Base-by-base conservation (phyloP, 2,113 vertebrate genomes). In the Embiotoca jacksoni region DNA sequence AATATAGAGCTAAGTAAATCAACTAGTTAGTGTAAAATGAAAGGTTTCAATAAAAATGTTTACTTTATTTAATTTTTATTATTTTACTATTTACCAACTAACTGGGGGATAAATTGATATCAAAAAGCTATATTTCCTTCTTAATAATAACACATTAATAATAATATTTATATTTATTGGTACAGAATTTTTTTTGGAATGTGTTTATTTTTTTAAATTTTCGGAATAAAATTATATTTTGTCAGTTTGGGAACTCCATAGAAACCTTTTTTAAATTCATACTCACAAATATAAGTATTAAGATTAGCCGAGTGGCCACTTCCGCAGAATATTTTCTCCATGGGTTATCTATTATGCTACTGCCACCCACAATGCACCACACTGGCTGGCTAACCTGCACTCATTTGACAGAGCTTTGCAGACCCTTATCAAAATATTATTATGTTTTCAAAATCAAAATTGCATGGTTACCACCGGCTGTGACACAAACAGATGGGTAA, bases 401-500 rank as follows among this genome's bases (percentile, higher is more conserved):
- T 16, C 70, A 76, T 85, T 72, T 81, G 54, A 78, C 64, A 23
- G 56, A 50, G 57, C 39, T 61, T 75, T 7, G 46, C 55, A 77
- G 55, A 78, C 50, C 31, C 49, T 79, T 60, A 61, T 81, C 67
- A 80, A 79, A 88, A 89, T 61, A 82, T 78, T 77, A 69, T 63
- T 52, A 72, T 72, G 60, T 61, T 71, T 85, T 82, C 65, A 72
- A 80, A 87, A 83, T 86, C 64, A 35, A 81, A 89, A 82, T 65
- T 67, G 60, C 53, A 76, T 39, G 50, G 73, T 86, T 88, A 85
- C 87, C 76, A 73, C 55, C 15, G 0, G 59, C 81, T 72, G 53
- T 79, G 78, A 82, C 76, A 72, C 59, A 53, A 47, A 80, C 62
- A 81, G 36, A 64, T n/a, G 10, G 47, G 53, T 67, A 61, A 85